Base-by-base conservation (phyloP, 2,888 invertebrate species). In the Prosopocoilus inquinatus region DNA sequence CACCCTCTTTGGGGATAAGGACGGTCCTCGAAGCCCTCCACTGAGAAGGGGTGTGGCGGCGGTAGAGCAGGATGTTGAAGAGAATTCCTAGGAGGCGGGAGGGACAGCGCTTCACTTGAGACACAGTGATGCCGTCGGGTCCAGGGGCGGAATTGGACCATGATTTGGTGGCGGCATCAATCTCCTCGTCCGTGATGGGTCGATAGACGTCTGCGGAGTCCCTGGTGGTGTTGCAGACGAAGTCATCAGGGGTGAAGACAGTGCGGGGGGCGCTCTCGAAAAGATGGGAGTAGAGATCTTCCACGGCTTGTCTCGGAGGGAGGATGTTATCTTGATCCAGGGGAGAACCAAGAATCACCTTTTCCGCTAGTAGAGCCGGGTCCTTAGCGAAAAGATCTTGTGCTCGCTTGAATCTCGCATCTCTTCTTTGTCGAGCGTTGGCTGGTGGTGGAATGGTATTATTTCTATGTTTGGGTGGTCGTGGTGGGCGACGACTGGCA, bases 1-100 rank as follows among this genome's bases (percentile, higher is more conserved):
- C 63, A 0, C 64, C 65, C 0, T 57, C 57, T 45, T 65, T 67
- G 7, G 57, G 57, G 2, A 67, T 43, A 0, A 66, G 55, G 0
- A 57, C 50, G 0, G 65, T 66, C 2, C 63, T 16, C 8, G 33
- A 7, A 1, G 8, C 13, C 4, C 15, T 46, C 46, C 55, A 53
- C 2, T 20, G 3, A 0, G 41, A 8, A 2, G 58, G 58, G 1
- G 36, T 28, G 9, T 35, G 11, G 8, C 43, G 32, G 1, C 51
- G 9, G 16, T 35, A 47, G 1, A 57, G 43, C 9, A 63, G 11
- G 16, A 33, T n/a, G 53, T 62, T 62, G 34, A 50, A 60, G 1
- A 63, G 46, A 1, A 47, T 33, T 3, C 9, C 55, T 1, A 62
- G 54, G 1, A 33, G 13, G 5, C 8, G 2, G 7, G 36, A 1